Conservation (phyloP, 2,113 vertebrate genomes). For the Upupa epops region DNA sequence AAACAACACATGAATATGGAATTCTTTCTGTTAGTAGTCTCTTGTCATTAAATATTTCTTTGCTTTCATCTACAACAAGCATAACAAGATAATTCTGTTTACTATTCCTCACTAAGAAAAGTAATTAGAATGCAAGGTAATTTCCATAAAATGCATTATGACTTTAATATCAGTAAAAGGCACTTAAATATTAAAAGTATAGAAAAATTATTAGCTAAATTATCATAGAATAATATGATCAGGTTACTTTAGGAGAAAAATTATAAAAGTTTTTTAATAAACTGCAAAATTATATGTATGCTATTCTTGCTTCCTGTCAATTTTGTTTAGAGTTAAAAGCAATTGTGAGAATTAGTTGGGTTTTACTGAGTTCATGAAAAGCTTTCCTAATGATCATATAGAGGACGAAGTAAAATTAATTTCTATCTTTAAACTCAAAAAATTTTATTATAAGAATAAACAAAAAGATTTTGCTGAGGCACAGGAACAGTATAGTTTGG, state of each 20-base stretch:
- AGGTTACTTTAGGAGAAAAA: slow-evolving; percentile 72
- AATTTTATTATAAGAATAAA: slow-evolving; percentile 65
- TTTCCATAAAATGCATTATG: slow-evolving; percentile 76
- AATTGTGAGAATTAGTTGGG: slow-evolving; percentile 79
- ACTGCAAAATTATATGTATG: slow-evolving; percentile 79
- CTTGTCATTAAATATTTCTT: background rate
- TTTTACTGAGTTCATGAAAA: slow-evolving; percentile 83
- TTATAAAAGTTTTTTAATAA: slow-evolving; percentile 88
- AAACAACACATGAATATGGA: background rate
- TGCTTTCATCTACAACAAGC: slow-evolving; percentile 21
- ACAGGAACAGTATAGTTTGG: background rate
- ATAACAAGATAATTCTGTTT: background rate
- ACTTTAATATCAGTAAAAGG: slow-evolving; percentile 78
- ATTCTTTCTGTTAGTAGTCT: background rate
- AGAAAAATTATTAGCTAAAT: slow-evolving; percentile 82
- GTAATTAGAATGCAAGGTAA: slow-evolving; percentile 71
- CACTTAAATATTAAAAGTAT: slow-evolving; percentile 79
- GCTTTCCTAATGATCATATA: slow-evolving; percentile 76
- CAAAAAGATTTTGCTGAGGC: slow-evolving; percentile 47
- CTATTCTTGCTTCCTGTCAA: slow-evolving; percentile 84
- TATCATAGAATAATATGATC: slow-evolving; percentile 77
- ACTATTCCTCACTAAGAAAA: slow-evolving; percentile 56
- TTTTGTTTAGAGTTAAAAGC: slow-evolving; percentile 93
- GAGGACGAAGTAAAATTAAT: slow-evolving; percentile 78
- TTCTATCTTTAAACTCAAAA: slow-evolving; percentile 59